These are phyloP conservation scores for Zaprionus gabonicus DNA, from an alignment of 1,140 invertebrate species.

Conservation along the genomic window DNA sequence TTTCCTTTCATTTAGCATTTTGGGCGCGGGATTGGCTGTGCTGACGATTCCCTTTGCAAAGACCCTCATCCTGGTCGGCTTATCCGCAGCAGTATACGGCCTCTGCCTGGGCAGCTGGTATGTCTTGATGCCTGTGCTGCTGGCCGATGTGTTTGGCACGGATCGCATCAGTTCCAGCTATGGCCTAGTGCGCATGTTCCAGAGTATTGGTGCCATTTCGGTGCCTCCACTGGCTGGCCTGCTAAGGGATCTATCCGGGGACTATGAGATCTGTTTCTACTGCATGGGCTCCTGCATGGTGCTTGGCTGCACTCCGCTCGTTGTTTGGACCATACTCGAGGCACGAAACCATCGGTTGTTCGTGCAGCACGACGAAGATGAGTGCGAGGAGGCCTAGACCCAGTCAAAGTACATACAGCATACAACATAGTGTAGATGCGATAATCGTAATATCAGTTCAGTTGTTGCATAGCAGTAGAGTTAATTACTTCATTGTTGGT, in stretches of 20 bases:
- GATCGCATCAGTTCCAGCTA: constrained; percentile 90
- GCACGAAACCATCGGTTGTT: constrained; percentile 72
- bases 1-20: constrained; percentile 85
- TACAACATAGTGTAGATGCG: not conserved
- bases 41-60: constrained; percentile 88
- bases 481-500: constrained; percentile 39
- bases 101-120: constrained; percentile 91
- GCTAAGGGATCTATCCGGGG: constrained; percentile 88
- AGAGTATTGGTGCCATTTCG: constrained; percentile 90
- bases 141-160: constrained; percentile 90
- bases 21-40: constrained; percentile 88
- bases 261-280: constrained; percentile 89
- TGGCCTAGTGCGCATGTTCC: constrained; percentile 90
- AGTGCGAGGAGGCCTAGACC: constrained; percentile 60
- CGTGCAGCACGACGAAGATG: constrained; percentile 62
- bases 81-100: constrained; percentile 88
- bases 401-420: not conserved
- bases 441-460: constrained; percentile 1
- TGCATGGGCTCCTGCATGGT: constrained; percentile 92
- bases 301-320: constrained; percentile 87
- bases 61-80: constrained; percentile 87
- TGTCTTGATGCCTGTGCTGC: constrained; percentile 89
- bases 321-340: constrained; percentile 83
- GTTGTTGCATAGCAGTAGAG: constrained; percentile 41
- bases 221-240: constrained; percentile 89